Percentiles rank a stretch among this genome's conserved stretches.
These are phyloP conservation scores for Sciurus vulgaris DNA, from an alignment of 2,797 vertebrate genomes.

Conservation along the genomic window DNA sequence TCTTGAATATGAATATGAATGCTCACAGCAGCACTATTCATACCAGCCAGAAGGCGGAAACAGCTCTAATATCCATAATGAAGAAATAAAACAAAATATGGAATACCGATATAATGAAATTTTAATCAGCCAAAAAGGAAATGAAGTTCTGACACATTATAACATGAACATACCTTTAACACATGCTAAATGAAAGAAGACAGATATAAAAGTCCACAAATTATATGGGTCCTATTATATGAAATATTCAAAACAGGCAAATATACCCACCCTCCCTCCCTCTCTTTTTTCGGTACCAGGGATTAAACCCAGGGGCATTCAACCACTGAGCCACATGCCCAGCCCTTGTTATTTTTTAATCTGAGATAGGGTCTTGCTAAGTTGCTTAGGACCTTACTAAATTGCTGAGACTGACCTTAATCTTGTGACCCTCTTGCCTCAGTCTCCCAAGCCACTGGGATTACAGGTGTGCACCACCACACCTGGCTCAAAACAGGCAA, in stretches of 20 bases:
- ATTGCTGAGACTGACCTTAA: too few species aligned
- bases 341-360: too few species aligned
- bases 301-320: too few species aligned
- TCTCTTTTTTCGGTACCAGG: too few species aligned
- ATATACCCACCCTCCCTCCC: too few species aligned
- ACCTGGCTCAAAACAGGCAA: too few species aligned
- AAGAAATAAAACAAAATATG: not conserved
- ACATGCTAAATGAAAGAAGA: constrained; percentile 49
- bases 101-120: constrained; percentile 18
- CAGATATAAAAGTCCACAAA: constrained; percentile 10
- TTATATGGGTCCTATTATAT: constrained; percentile 8
- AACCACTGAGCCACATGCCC: too few species aligned
- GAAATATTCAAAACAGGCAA: constrained; percentile 31
- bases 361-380: too few species aligned
- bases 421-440: too few species aligned
- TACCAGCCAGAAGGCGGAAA: constrained; percentile 45
- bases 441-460: too few species aligned
- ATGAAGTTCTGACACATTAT: not conserved
- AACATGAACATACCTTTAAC: constrained; percentile 27
- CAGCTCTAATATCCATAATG: not conserved
- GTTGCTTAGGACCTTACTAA: too few species aligned
- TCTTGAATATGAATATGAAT: not conserved
- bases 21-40: not conserved
- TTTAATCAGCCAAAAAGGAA: constrained; percentile 38
- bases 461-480: too few species aligned